phyloP scores from a whole-genome alignment of 2,113 vertebrate species.

The Oncorhynchus keta region DNA sequence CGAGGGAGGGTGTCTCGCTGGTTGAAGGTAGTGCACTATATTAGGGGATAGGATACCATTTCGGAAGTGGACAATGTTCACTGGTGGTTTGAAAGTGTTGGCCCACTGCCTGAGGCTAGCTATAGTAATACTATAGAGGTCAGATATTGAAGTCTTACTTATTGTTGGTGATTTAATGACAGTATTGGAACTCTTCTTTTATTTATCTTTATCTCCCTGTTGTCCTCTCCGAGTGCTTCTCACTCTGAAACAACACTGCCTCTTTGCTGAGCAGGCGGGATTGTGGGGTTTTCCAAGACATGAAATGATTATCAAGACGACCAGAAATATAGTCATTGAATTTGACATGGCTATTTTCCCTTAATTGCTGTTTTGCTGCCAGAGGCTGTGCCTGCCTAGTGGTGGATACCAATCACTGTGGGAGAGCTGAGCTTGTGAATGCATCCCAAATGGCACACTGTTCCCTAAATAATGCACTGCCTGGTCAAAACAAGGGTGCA shows the following conservation, averaged over 20 bases:
- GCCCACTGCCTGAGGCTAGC: too few relatives aligned
- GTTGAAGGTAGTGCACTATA: too few relatives aligned
- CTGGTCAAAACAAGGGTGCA: too few relatives aligned
- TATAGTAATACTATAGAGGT: not conserved
- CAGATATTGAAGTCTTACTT: slow-evolving; percentile 22
- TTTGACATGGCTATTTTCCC: slow-evolving; percentile 44
- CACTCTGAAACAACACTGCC: not conserved
- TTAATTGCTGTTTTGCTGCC: slow-evolving; percentile 48
- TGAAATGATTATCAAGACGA: slow-evolving; percentile 47
- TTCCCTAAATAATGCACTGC: too few relatives aligned
- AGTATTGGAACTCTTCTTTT: not conserved
- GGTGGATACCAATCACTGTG: slow-evolving; percentile 28
- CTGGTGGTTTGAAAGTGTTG: not conserved
- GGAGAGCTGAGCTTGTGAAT: not conserved
- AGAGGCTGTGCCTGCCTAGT: slow-evolving; percentile 27
- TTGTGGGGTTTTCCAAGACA: slow-evolving; percentile 15
- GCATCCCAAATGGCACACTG: not conserved
- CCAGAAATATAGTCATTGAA: slow-evolving; percentile 38
- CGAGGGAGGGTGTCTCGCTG: not conserved
- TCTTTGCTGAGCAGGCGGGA: slow-evolving; percentile 4
- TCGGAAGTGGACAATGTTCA: too few relatives aligned
- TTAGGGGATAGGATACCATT: too few relatives aligned
- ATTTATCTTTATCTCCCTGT: not conserved
- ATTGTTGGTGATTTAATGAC: slow-evolving; percentile 24
- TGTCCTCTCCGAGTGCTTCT: not conserved